phyloP scores from a whole-genome alignment of 2,113 vertebrate genomes.

The Eurystomus gularis region DNA sequence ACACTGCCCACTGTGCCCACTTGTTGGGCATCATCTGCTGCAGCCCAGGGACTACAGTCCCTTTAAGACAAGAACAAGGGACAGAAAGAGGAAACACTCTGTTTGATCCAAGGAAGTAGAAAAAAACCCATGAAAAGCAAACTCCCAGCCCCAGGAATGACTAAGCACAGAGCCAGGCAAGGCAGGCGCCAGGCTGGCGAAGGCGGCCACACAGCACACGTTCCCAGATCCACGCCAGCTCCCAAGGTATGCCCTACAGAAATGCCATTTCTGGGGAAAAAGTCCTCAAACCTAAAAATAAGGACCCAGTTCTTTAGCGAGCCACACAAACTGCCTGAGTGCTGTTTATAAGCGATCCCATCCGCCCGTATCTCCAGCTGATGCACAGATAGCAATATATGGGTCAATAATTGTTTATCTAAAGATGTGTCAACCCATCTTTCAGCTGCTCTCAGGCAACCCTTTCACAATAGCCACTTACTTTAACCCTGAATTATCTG shows the following conservation, averaged over 20 bases:
- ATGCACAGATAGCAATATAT: background rate
- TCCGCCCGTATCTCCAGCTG: accelerated
- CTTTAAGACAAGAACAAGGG: background rate
- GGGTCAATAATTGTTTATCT: background rate
- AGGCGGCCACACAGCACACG: background rate
- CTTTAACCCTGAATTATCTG: conserved; percentile 54
- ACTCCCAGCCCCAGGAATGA: conserved; percentile 1
- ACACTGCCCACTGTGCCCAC: accelerated
- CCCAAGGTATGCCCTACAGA: background rate
- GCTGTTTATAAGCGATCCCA: background rate
- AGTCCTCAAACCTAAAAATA: background rate
- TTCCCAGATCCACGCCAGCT: accelerated
- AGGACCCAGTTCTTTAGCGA: background rate
- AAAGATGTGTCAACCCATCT: background rate
- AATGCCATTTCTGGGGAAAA: background rate
- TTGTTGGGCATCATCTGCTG: background rate
- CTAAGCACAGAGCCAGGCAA: conserved; percentile 19
- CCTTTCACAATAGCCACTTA: conserved; percentile 29
- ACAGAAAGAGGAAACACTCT: background rate
- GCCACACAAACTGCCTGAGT: background rate
- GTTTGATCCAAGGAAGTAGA: conserved; percentile 11
- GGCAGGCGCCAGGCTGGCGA: background rate
- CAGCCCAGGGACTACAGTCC: background rate
- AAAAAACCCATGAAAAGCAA: background rate
- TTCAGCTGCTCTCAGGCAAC: background rate